phyloP scores from a whole-genome alignment of 1,140 invertebrate genomes.

The Plutomurus gul region DNA sequence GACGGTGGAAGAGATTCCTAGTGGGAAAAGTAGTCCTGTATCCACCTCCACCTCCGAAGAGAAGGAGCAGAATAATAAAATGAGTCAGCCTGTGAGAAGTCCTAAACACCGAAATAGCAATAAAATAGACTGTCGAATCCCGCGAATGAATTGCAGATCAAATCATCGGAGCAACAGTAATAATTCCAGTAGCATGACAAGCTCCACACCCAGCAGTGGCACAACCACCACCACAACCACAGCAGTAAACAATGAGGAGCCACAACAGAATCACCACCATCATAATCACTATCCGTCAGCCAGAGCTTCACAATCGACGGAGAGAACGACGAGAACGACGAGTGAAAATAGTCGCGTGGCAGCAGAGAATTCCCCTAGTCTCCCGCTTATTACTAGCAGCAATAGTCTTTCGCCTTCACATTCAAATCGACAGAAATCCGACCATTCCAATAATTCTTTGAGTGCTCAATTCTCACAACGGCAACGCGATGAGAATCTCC shows the following conservation, averaged over 20 bases:
- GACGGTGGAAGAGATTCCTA: not conserved
- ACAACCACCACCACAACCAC: not conserved
- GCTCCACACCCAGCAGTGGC: not conserved
- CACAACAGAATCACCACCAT: no score
- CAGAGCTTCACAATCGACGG: not conserved
- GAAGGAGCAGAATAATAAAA: not conserved
- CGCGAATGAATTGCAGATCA: constrained; percentile 22
- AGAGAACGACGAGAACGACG: not conserved
- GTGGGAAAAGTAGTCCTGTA: not conserved
- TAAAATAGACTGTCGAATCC: constrained; percentile 41
- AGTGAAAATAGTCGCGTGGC: not conserved
- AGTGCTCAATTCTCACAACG: not conserved
- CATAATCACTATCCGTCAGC: no score
- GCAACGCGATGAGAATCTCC: not conserved
- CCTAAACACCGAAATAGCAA: constrained; percentile 37
- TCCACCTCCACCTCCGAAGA: not conserved
- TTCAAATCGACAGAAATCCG: constrained; percentile 12
- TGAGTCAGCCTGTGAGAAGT: constrained; percentile 18
- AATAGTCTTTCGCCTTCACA: constrained; percentile 19
- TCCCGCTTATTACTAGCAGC: no score
- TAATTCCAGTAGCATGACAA: constrained; percentile 8
- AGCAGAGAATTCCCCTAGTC: constrained; percentile 20
- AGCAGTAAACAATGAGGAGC: constrained; percentile 3
- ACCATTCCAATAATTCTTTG: constrained; percentile 7
- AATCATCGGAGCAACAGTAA: no score